Conservation (phyloP, 2,888 invertebrate genomes). For the Mystacides longicornis region DNA sequence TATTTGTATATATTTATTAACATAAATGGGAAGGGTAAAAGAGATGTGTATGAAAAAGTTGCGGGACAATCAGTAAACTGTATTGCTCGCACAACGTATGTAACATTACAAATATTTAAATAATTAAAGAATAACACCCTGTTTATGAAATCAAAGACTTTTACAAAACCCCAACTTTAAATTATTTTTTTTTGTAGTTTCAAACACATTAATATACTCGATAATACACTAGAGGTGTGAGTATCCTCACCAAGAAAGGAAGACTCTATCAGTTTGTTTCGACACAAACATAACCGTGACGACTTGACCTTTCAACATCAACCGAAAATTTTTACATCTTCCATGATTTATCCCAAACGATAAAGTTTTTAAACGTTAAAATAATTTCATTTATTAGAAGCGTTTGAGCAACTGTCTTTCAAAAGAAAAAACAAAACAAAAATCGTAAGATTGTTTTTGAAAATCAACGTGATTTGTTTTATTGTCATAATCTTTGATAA, state of each 20-base stretch:
- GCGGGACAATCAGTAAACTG: slow-evolving; percentile 2
- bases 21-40: slow-evolving; percentile 3
- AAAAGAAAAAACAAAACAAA: no score
- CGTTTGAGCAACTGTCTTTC: no score
- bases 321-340: no score
- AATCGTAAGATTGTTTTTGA: no score
- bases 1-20: background rate
- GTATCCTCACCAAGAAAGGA: slow-evolving; percentile 18
- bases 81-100: background rate
- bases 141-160: slow-evolving; percentile 23
- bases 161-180: slow-evolving; percentile 7
- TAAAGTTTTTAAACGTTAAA: no score
- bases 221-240: slow-evolving; percentile 8
- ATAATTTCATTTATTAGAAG: no score
- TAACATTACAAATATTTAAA: background rate
- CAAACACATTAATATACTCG: slow-evolving; percentile 1
- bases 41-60: slow-evolving; percentile 2
- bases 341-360: no score
- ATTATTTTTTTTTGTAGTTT: background rate
- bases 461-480: no score
- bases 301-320: background rate
- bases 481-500: no score
- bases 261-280: slow-evolving; percentile 13
- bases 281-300: background rate
- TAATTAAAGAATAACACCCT: slow-evolving; percentile 19